Evolutionary conservation across 2,113 vertebrate genomes (phyloP), one percentile per base, ranked within the genome.

Genomic region (Seriola rivoliana): DNA sequence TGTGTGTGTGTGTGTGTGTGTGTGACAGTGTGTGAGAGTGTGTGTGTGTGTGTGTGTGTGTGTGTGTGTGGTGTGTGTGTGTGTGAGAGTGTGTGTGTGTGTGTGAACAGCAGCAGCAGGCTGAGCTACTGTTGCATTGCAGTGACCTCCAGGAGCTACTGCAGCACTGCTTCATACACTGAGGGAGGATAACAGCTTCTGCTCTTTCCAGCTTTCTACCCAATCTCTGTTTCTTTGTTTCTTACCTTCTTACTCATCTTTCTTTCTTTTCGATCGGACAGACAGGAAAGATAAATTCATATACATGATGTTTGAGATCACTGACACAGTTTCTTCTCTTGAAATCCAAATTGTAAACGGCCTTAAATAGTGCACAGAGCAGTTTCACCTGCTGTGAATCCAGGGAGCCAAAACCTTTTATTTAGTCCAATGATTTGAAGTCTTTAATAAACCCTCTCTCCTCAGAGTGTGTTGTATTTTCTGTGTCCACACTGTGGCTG

Each of bases 131-230:
- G 85, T 88, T 89, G 83, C 81, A 82, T 85, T 89, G 85, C 85
- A 81, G 84, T 88, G 90, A 89, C 90, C 85, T 85, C 81, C 84
- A 84, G 57, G 3, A 81, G 64, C 42, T 75, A 8, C 85, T 86
- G 83, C 85, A 88, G 67, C 73, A 64, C 64, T 70, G 77, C 64
- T 82, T 2, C 66, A 75, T 12, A 23, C 68, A 21, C 29, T 63
- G 63, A 52, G 10, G 14, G 48, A 72, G 66, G 75, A 58, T 29
- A 57, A 25, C 59, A 25, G 21, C 4, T 5, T 25, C 42, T 55
- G 46, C 57, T 62, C 46, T 12, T 12, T 23, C 13, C 21, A 17
- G 52, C 70, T 54, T 8, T 44, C 23, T 67, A 2, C 55, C 14
- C 21, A 14, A 3, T 1, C 17, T 21, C 7, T 21, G 8, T 9